Conservation (phyloP, 2,797 vertebrate genomes). For the Melanogrammus aeglefinus region DNA sequence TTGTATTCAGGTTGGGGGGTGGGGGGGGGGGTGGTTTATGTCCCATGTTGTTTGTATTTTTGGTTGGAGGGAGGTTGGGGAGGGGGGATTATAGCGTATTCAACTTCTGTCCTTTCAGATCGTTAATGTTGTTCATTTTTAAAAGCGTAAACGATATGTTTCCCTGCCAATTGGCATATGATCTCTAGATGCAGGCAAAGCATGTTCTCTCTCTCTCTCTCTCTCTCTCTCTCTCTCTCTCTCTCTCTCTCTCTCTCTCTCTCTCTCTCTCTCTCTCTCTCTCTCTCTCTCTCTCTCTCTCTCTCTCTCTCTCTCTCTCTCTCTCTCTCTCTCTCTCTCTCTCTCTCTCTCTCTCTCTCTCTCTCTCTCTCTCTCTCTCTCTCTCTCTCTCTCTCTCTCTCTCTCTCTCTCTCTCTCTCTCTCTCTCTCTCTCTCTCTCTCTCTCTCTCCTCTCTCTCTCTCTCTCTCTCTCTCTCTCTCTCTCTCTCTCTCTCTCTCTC, state of each 20-base stretch:
- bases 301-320: slow-evolving; percentile 23
- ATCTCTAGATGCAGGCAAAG: slow-evolving; percentile 20
- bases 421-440: slow-evolving; percentile 16
- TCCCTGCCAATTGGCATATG: slow-evolving; percentile 3
- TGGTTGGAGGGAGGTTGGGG: neutral
- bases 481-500: slow-evolving; percentile 17
- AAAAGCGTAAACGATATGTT: neutral
- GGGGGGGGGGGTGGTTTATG: neutral
- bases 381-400: slow-evolving; percentile 17
- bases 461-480: slow-evolving; percentile 22
- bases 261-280: slow-evolving; percentile 17
- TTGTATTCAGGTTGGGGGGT: neutral
- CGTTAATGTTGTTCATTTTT: slow-evolving; percentile 1
- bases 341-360: slow-evolving; percentile 19
- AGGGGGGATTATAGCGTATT: neutral
- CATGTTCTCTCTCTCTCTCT: neutral
- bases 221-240: slow-evolving; percentile 18
- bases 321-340: slow-evolving; percentile 21
- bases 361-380: slow-evolving; percentile 17
- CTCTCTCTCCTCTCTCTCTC: slow-evolving; percentile 14
- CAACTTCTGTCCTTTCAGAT: neutral
- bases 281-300: slow-evolving; percentile 17
- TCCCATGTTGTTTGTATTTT: neutral
- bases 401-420: slow-evolving; percentile 9
- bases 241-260: slow-evolving; percentile 19